These are phyloP conservation scores for Tinea trinotella DNA, from an alignment of 2,888 invertebrate genomes.

Conservation along the genomic window DNA sequence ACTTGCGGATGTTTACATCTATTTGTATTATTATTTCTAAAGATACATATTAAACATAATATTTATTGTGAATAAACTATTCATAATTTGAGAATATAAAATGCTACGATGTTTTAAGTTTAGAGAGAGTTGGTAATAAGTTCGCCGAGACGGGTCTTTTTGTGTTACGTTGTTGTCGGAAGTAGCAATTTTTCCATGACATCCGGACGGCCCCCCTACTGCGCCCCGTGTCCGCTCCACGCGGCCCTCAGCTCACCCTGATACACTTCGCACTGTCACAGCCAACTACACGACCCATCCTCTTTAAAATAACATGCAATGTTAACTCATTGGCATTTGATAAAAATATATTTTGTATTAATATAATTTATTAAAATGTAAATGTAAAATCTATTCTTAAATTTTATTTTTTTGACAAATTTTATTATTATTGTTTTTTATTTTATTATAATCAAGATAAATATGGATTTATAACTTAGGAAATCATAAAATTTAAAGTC, in stretches of 20 bases:
- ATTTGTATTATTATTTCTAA: too few relatives aligned
- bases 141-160: slow-evolving; percentile 49
- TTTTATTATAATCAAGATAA: too few relatives aligned
- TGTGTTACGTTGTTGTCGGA: slow-evolving; percentile 47
- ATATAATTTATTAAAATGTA: background rate
- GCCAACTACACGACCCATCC: slow-evolving; percentile 15
- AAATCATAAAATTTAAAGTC: too few relatives aligned
- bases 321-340: slow-evolving; percentile 36
- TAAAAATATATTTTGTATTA: slow-evolving; percentile 26
- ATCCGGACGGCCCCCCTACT: slow-evolving; percentile 51
- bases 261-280: background rate
- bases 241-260: slow-evolving; percentile 21
- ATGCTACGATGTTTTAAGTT: slow-evolving; percentile 5
- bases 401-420: too few relatives aligned
- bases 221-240: slow-evolving; percentile 45
- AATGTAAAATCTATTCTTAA: too few relatives aligned
- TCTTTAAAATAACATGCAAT: slow-evolving; percentile 6
- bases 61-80: too few relatives aligned
- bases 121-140: slow-evolving; percentile 45
- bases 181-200: slow-evolving; percentile 64
- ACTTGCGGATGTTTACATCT: too few relatives aligned
- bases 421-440: too few relatives aligned
- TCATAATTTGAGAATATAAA: background rate
- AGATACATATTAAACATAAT: too few relatives aligned
- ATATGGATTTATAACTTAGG: too few relatives aligned